Evolutionary conservation across 1,140 invertebrate species (phyloP).

Genomic region (Apis dorsata): DNA sequence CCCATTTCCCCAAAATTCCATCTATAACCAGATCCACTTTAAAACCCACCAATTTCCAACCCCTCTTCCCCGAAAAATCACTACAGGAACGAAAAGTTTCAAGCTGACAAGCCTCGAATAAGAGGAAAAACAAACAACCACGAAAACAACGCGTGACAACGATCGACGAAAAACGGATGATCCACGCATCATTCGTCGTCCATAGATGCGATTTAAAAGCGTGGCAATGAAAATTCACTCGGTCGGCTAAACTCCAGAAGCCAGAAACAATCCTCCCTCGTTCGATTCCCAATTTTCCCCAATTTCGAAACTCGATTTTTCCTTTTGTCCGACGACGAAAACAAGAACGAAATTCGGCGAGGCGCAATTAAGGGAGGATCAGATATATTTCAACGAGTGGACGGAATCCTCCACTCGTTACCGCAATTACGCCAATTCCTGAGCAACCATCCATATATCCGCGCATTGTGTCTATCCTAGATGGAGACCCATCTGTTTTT

Average conservation of each 20-base stretch:
- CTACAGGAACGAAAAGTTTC: too few relatives aligned
- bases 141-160: too few relatives aligned
- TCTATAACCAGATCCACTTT: too few relatives aligned
- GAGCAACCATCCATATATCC: slow-evolving; percentile 70
- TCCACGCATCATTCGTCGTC: background rate
- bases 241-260: background rate
- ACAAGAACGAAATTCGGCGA: slow-evolving; percentile 1
- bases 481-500: slow-evolving; percentile 56
- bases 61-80: too few relatives aligned
- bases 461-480: slow-evolving; percentile 66
- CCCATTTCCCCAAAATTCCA: too few relatives aligned
- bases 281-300: slow-evolving; percentile 2
- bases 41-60: too few relatives aligned
- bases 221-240: slow-evolving; percentile 1
- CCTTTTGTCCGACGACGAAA: too few relatives aligned
- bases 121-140: background rate
- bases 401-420: slow-evolving; percentile 44
- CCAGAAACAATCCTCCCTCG: background rate
- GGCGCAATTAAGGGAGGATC: background rate
- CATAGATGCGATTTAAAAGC: background rate
- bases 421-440: slow-evolving; percentile 65
- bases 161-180: background rate
- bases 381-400: slow-evolving; percentile 31
- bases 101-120: background rate
- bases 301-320: too few relatives aligned